Evolutionary conservation across 2,113 vertebrate species (phyloP).

Genomic region (Pan paniscus): DNA sequence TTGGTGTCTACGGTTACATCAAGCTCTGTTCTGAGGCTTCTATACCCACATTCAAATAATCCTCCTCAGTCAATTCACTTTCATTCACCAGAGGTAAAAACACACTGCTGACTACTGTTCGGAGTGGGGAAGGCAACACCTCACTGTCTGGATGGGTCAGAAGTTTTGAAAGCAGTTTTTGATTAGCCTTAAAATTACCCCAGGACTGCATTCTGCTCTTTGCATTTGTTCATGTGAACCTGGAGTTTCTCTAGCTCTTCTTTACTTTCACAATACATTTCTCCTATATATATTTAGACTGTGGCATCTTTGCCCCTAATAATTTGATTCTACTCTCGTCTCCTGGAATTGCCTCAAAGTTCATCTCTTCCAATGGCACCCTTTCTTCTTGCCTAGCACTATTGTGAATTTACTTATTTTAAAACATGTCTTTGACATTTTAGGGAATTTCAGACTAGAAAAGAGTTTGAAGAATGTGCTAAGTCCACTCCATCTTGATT

Average conservation of each 20-base stretch:
- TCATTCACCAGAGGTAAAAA: not conserved
- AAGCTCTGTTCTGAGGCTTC: not conserved
- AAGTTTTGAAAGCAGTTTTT: constrained; percentile 21
- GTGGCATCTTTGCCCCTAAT: not conserved
- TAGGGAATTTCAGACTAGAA: not conserved
- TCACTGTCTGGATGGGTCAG: not conserved
- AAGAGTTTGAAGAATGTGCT: not conserved
- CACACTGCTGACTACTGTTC: not conserved
- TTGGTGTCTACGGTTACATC: not conserved
- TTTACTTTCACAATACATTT: not conserved
- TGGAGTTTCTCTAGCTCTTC: not conserved
- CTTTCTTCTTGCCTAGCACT: not conserved
- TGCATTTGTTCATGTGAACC: not conserved
- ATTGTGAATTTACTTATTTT: not conserved
- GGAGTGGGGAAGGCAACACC: not conserved
- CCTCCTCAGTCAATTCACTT: not conserved
- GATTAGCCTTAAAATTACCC: not conserved
- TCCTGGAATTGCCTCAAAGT: not conserved
- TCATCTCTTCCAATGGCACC: not conserved
- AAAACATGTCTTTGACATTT: not conserved
- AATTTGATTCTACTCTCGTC: not conserved
- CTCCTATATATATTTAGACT: not conserved
- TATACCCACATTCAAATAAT: not conserved
- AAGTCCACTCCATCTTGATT: not conserved
- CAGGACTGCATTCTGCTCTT: not conserved